Evolutionary conservation across 1,140 invertebrate genomes (phyloP), one percentile per base, ranked within the genome.

Genomic region (Ptiloglossa arizonensis): DNA sequence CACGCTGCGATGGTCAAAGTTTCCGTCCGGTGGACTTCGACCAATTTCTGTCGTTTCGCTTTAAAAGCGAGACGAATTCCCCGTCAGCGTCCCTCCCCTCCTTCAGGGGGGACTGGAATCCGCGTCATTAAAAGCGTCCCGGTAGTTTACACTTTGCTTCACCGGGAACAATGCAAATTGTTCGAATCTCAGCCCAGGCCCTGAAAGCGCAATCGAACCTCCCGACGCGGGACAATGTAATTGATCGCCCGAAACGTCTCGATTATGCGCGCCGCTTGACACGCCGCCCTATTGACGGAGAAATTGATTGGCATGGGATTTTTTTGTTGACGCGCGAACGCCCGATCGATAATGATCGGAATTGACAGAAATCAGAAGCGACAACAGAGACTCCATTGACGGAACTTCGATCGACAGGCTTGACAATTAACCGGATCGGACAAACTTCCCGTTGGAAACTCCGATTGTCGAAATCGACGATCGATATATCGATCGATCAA

Each of bases 221-320:
- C 29, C 22, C 24, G 64, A 38, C 60, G 44, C 46, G 32, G 35
- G 24, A 66, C 73, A 68, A 68, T 75, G 64, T 75, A 75, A 75
- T 75, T 68, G 73, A 75, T 75, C 64, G 52, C 6, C 29, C 52
- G 52, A 59, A 75, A 68, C 54, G 73, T 68, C 73, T 59, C 46
- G 52, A 75, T 75, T 68, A 75, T 59, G 38, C 52, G 29, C n/a
- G 15, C 38, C 2, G 22, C 13, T 68, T 59, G 73, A 75, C 73
- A 44, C 46, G 32, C 22, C 4, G 0, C 35, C 9, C 41, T 24
- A 38, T 69, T 11, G 22, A 27, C 27, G 22, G 50, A 68, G 38
- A 46, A 69, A 76, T 50, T 50, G 66, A 76, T 60, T 48, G 73
- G 44, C 32, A 41, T n/a, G 66, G 19, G 62, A 59, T 76, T 69